Base-by-base conservation (phyloP, 92 coral and sea anemone species). In the Epizoanthus stellaris region DNA sequence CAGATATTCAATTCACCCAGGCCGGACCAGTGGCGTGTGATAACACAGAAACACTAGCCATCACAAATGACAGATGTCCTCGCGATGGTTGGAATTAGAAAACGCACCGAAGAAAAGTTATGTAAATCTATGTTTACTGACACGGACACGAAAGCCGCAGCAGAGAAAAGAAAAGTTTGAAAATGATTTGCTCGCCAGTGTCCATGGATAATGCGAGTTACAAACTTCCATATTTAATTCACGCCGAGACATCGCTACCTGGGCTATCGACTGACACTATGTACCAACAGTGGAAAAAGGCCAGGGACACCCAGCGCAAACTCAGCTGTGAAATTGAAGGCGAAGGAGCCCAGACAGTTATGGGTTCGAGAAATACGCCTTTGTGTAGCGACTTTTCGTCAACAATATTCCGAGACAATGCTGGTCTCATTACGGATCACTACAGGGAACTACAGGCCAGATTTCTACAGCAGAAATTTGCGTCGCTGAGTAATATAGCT, bases 111-210 rank as follows among this genome's bases (percentile, higher is more conserved):
- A 79, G 70, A 62, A 79, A 79, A 42, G 72, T 57, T 79, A 79
- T 79, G 83, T 79, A 79, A 79, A 79, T 79, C 83, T 20, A 11
- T 79, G 83, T 79, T 79, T 79, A 79, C 72, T 79, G 72, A 79
- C 83, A 79, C 40, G 39, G 59, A 23, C 83, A 79, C 83, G 72
- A 79, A 45, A 79, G 72, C 83, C 83, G 83, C 83, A 63, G 72
- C 23, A 43, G 54, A 79, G 70, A 64, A 79, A 43, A 19, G 53
- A 56, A 25, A 70, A 43, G 60, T 79, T 79, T 45, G 71, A 79
- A 79, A 79, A 79, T 79, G 83, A 79, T 79, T 20, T 63, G 83
- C 13, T 79, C 72, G 20, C 20, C 47, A 14, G 57, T 63, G 62
- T 19, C 83, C 47, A 67, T 45, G 57, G 83, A 63, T 19, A 79